These are phyloP conservation scores for Pseudomyrmex pallidus DNA, from an alignment of 1,140 invertebrate genomes.

Conservation along the genomic window DNA sequence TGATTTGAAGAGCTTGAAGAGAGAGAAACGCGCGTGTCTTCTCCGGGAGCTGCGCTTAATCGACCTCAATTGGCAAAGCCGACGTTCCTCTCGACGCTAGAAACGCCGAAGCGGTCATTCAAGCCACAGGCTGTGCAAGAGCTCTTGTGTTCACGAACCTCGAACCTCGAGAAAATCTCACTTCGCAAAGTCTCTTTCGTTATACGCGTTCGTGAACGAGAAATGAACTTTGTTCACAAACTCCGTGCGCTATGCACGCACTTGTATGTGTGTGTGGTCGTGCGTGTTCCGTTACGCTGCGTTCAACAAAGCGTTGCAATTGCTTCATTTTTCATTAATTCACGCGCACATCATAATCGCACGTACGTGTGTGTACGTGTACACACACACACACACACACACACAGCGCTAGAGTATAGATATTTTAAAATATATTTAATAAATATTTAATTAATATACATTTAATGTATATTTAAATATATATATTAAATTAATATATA, in stretches of 20 bases:
- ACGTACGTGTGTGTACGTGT: neutral
- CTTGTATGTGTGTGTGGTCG: no score
- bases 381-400: no score
- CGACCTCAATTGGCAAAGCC: constrained; percentile 52
- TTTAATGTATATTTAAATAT: neutral
- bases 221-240: constrained; percentile 5
- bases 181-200: constrained; percentile 11
- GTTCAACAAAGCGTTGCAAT: neutral
- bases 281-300: no score
- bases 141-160: neutral
- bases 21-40: constrained; percentile 40
- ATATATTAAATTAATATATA: neutral
- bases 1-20: neutral
- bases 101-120: neutral
- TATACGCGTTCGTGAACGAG: neutral
- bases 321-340: neutral
- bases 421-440: neutral
- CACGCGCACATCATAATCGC: neutral
- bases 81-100: neutral
- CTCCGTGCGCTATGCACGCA: neutral
- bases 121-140: neutral
- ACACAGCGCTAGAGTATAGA: no score
- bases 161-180: constrained; percentile 38
- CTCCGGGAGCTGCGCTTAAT: constrained; percentile 27
- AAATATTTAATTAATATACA: neutral